phyloP scores from a whole-genome alignment of 2,797 vertebrate species.

The Anguilla marmorata region DNA sequence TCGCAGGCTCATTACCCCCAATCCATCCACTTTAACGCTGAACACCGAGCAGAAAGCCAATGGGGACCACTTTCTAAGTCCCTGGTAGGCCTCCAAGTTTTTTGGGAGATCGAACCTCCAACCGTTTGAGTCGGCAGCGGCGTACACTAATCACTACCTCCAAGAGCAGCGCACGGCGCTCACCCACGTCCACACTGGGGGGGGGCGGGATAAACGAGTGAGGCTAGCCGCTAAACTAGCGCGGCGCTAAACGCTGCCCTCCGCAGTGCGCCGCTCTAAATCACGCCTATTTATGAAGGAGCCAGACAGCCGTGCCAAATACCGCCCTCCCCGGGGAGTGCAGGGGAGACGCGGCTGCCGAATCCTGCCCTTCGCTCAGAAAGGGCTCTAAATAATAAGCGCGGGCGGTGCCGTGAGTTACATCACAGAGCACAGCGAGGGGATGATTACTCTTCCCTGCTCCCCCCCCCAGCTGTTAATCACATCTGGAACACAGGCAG shows the following conservation, averaged over 20 bases:
- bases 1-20: not conserved
- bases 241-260: not conserved
- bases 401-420: not conserved
- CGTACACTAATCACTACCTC: not conserved
- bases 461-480: slow-evolving; percentile 10
- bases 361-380: slow-evolving; percentile 10
- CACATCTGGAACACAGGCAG: slow-evolving; percentile 6
- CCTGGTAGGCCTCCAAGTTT: not conserved
- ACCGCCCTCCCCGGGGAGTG: not conserved
- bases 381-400: not conserved
- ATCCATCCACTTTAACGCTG: not conserved
- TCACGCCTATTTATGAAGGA: slow-evolving; percentile 19
- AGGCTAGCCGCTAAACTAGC: not conserved
- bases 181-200: not conserved
- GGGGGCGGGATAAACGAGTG: not conserved
- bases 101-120: not conserved
- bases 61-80: not conserved
- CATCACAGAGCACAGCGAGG: not conserved
- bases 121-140: not conserved
- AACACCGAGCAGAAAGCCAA: not conserved
- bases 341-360: not conserved
- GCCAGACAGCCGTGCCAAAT: not conserved
- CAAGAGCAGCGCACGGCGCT: not conserved
- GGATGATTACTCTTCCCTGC: not conserved
- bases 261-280: not conserved